These are phyloP conservation scores for Plebejus melissa DNA, from an alignment of 2,888 invertebrate genomes.

Conservation along the genomic window DNA sequence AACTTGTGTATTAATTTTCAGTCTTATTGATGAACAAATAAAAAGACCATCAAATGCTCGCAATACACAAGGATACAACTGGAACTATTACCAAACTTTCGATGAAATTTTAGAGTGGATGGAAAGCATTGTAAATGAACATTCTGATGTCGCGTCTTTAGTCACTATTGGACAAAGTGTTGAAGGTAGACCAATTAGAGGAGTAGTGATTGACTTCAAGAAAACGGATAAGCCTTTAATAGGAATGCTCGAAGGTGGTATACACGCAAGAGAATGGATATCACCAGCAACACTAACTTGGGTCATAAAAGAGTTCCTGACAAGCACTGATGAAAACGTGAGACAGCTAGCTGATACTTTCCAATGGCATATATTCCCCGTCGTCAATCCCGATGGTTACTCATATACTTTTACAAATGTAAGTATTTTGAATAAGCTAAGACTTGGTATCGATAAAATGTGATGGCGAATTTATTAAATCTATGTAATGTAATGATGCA, in stretches of 20 bases:
- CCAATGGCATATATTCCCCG: constrained; percentile 88
- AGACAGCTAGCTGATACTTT: constrained; percentile 79
- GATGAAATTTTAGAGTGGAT: constrained; percentile 81
- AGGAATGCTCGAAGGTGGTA: constrained; percentile 68
- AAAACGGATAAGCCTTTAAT: constrained; percentile 40
- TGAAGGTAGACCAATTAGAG: constrained; percentile 65
- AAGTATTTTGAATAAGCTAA: constrained; percentile 44
- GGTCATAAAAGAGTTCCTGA: constrained; percentile 83
- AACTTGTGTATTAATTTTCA: constrained; percentile 31
- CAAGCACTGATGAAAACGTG: constrained; percentile 72
- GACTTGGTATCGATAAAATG: not conserved
- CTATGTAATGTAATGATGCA: not conserved
- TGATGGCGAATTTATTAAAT: not conserved
- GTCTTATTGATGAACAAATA: constrained; percentile 53
- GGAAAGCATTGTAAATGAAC: constrained; percentile 59
- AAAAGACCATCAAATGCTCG: constrained; percentile 40
- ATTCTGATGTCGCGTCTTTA: constrained; percentile 66
- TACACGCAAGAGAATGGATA: constrained; percentile 89
- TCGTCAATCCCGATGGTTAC: constrained; percentile 87
- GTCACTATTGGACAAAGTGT: constrained; percentile 59
- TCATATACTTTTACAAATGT: constrained; percentile 81
- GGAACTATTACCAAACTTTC: constrained; percentile 78
- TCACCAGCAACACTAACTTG: constrained; percentile 82
- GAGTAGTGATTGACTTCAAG: constrained; percentile 63
- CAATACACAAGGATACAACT: constrained; percentile 55